A percentile compares a stretch with the other conserved stretches of the same genome.
Evolutionary conservation across 2,797 vertebrate genomes (phyloP).

Genomic region (Arnoldichthys spilopterus): DNA sequence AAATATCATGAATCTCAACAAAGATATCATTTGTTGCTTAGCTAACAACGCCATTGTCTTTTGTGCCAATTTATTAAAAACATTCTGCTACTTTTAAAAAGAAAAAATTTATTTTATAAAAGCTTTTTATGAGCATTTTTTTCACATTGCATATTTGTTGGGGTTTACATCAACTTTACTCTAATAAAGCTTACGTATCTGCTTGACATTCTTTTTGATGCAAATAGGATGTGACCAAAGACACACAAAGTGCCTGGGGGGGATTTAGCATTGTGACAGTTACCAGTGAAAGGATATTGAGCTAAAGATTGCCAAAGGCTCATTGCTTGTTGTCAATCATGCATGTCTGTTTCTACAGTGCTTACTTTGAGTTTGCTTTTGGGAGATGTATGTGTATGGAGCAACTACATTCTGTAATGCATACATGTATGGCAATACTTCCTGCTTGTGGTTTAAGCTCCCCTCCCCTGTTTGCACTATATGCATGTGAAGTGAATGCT

Average conservation of each 20-base stretch:
- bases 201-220: slow-evolving; percentile 19
- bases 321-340: background rate
- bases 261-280: background rate
- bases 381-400: background rate
- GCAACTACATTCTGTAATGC: slow-evolving; percentile 8
- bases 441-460: slow-evolving; percentile 10
- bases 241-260: background rate
- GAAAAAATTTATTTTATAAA: too few species aligned
- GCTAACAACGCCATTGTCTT: background rate
- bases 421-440: slow-evolving; percentile 1
- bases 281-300: slow-evolving; percentile 22
- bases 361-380: background rate
- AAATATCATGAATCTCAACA: background rate
- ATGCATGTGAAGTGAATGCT: slow-evolving; percentile 4
- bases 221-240: slow-evolving; percentile 25
- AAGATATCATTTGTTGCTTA: background rate
- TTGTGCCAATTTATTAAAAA: too few species aligned
- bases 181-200: background rate
- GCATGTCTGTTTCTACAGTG: background rate
- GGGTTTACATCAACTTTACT: background rate
- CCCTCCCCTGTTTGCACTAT: background rate
- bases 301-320: background rate
- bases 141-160: too few species aligned
- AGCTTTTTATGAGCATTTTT: too few species aligned
- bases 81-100: too few species aligned